These are phyloP conservation scores for Sarcophaga caerulescens DNA, from an alignment of 2,888 invertebrate genomes.

Conservation along the genomic window DNA sequence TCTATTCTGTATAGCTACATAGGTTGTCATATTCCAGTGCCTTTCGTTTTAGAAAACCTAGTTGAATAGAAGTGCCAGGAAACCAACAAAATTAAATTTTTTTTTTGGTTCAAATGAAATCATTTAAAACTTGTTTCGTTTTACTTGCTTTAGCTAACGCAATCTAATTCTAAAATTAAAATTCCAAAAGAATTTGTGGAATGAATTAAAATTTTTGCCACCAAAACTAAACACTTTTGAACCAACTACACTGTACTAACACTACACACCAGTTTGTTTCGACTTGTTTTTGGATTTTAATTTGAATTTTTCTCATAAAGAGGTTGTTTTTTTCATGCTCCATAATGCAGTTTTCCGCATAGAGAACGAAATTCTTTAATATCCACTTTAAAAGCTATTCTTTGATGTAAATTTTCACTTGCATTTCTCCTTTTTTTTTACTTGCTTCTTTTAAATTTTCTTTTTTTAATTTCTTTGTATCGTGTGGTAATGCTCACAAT, in stretches of 20 bases:
- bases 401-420: background rate
- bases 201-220: slow-evolving; percentile 42
- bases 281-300: background rate
- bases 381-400: background rate
- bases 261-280: background rate
- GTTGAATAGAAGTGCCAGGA: too few relatives aligned
- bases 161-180: background rate
- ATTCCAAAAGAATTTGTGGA: background rate
- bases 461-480: slow-evolving; percentile 27
- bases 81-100: too few relatives aligned
- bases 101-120: too few relatives aligned
- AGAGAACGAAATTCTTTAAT: background rate
- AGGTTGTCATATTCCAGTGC: too few relatives aligned
- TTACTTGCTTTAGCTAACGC: too few relatives aligned
- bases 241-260: background rate
- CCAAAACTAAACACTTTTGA: slow-evolving; percentile 35
- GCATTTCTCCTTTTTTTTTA: background rate
- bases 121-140: too few relatives aligned
- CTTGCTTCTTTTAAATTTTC: background rate
- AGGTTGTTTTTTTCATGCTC: background rate
- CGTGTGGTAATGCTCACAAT: slow-evolving; percentile 41
- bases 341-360: too few relatives aligned
- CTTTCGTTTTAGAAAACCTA: too few relatives aligned
- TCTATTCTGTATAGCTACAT: too few relatives aligned
- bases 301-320: background rate